These are phyloP conservation scores for Clarias macrocephalus DNA, from an alignment of 2,113 vertebrate genomes.

Conservation along the genomic window DNA sequence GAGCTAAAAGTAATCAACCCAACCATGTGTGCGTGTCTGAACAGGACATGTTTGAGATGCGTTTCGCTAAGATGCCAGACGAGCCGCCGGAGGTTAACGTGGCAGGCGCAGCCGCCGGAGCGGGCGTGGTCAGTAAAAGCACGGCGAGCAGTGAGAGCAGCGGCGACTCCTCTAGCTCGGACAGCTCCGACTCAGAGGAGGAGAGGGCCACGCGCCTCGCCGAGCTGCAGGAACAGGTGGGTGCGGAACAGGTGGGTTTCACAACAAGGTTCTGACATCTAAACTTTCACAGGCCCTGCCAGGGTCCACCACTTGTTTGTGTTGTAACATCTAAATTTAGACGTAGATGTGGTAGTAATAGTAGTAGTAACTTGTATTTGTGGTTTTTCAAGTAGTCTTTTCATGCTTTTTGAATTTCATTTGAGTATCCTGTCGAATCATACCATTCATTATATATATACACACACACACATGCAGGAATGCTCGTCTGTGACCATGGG, in stretches of 20 bases:
- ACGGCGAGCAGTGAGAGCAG: slow-evolving; percentile 78
- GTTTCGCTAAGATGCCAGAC: slow-evolving; percentile 92
- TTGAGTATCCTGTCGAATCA: neutral
- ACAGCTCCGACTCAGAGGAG: slow-evolving; percentile 82
- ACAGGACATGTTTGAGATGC: slow-evolving; percentile 93
- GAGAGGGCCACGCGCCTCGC: slow-evolving; percentile 81
- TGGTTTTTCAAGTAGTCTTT: neutral
- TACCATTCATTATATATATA: neutral
- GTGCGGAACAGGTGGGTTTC: slow-evolving; percentile 68
- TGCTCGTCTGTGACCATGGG: neutral
- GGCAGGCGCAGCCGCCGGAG: slow-evolving; percentile 58
- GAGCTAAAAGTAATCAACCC: neutral
- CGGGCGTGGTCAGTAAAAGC: slow-evolving; percentile 71
- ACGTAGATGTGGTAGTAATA: neutral
- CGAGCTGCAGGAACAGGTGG: slow-evolving; percentile 89
- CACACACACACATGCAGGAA: neutral
- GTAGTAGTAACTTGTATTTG: neutral
- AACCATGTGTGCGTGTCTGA: neutral
- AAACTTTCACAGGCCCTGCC: slow-evolving; percentile 8
- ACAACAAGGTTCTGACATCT: slow-evolving; percentile 41
- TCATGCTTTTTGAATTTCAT: neutral
- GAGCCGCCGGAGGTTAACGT: slow-evolving; percentile 72
- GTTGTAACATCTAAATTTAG: neutral
- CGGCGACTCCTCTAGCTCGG: slow-evolving; percentile 73
- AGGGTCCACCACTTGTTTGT: slow-evolving; percentile 6